These are phyloP conservation scores for Amphipyra tragopoginis DNA, from an alignment of 2,888 invertebrate species.

Conservation along the genomic window DNA sequence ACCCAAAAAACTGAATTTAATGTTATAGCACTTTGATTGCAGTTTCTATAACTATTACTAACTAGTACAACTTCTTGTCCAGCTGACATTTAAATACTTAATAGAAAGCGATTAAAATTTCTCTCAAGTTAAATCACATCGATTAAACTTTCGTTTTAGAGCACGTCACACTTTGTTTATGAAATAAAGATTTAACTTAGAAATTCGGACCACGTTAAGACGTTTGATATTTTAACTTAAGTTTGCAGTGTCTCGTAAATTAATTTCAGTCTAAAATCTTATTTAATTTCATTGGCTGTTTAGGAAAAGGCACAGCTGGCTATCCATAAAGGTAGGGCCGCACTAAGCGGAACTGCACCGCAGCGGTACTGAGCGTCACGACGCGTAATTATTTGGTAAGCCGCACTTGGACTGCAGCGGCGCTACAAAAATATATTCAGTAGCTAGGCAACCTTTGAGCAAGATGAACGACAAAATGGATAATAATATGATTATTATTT, in stretches of 20 bases:
- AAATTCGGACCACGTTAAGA: constrained; percentile 9
- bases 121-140: constrained; percentile 15
- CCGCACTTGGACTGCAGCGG: too few relatives aligned
- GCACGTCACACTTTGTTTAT: constrained; percentile 27
- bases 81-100: constrained; percentile 15
- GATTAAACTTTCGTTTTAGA: constrained; percentile 22
- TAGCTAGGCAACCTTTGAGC: too few relatives aligned
- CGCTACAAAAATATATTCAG: too few relatives aligned
- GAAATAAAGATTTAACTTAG: constrained; percentile 8
- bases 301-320: too few relatives aligned
- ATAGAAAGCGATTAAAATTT: constrained; percentile 27
- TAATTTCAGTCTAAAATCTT: too few relatives aligned
- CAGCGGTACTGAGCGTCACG: too few relatives aligned
- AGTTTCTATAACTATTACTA: neutral
- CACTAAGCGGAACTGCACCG: too few relatives aligned
- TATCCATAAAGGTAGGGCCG: too few relatives aligned
- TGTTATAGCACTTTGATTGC: neutral
- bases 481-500: too few relatives aligned
- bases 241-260: neutral
- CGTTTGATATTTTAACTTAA: constrained; percentile 24
- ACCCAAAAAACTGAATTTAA: neutral
- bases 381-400: too few relatives aligned
- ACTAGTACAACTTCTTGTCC: neutral
- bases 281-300: too few relatives aligned
- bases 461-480: too few relatives aligned